Conservation (phyloP, 2,113 vertebrate species). For the Glaucidium brasilianum region DNA sequence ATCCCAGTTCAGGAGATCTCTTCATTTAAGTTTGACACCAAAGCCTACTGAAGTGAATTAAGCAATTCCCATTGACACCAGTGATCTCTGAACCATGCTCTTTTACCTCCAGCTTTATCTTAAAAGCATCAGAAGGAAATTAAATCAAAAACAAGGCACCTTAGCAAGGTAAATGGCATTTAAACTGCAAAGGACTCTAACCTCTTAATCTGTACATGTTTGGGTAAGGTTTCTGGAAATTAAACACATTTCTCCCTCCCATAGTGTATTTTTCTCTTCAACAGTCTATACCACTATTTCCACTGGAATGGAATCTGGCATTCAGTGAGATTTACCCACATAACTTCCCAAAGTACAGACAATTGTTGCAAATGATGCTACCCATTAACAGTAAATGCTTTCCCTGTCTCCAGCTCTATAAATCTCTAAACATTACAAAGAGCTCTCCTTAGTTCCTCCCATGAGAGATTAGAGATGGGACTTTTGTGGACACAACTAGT, state of each 20-base stretch:
- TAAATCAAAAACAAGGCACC: not conserved
- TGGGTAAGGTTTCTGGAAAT: not conserved
- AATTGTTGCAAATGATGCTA: slow-evolving; percentile 50
- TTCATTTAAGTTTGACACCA: not conserved
- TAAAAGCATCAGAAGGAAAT: not conserved
- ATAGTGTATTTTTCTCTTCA: not conserved
- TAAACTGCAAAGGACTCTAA: not conserved
- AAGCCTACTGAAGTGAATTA: not conserved
- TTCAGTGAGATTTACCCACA: not conserved
- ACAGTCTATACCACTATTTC: not conserved
- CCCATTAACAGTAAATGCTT: slow-evolving; percentile 55
- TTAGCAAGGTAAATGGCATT: not conserved
- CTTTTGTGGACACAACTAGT: slow-evolving; percentile 23
- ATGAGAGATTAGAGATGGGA: slow-evolving; percentile 34
- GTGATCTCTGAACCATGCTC: not conserved
- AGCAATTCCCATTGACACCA: not conserved
- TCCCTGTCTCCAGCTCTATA: slow-evolving; percentile 28
- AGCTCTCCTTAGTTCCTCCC: slow-evolving; percentile 13
- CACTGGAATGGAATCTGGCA: not conserved
- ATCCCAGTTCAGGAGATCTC: not conserved
- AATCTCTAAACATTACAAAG: slow-evolving; percentile 44
- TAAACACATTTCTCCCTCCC: not conserved
- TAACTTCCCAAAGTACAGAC: slow-evolving; percentile 47
- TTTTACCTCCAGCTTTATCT: not conserved
- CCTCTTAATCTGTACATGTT: not conserved